Conservation (phyloP, 2,113 vertebrate genomes). For the Cheilinus undulatus region DNA sequence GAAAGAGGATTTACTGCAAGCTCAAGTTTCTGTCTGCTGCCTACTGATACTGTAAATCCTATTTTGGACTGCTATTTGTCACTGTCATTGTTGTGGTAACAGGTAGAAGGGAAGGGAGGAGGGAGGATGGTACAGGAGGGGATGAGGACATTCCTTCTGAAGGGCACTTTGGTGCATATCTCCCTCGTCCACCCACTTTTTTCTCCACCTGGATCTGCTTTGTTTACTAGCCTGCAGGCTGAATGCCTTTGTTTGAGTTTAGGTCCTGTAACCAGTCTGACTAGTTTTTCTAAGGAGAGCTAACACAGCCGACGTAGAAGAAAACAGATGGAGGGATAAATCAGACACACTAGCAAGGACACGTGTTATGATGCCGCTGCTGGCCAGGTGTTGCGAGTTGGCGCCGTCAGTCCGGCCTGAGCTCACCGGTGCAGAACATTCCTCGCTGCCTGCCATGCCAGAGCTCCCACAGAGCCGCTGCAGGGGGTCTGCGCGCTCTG, state of each 20-base stretch:
- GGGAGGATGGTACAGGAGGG: background rate
- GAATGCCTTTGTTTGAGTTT: slow-evolving; percentile 47
- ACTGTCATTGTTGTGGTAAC: slow-evolving; percentile 74
- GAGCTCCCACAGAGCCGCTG: slow-evolving; percentile 27
- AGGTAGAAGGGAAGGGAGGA: slow-evolving; percentile 46
- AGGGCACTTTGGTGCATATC: slow-evolving; percentile 48
- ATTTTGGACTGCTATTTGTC: slow-evolving; percentile 68
- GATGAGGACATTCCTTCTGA: slow-evolving; percentile 55
- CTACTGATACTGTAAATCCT: slow-evolving; percentile 67
- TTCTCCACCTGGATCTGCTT: background rate
- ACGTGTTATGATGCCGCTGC: slow-evolving; percentile 13
- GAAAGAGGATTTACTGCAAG: slow-evolving; percentile 68
- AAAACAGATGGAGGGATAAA: slow-evolving; percentile 31
- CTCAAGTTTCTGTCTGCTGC: slow-evolving; percentile 50
- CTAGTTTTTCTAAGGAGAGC: slow-evolving; percentile 55
- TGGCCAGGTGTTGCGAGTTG: slow-evolving; percentile 45
- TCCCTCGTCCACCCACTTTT: background rate
- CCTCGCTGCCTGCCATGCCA: slow-evolving; percentile 8
- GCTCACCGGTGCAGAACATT: slow-evolving; percentile 5
- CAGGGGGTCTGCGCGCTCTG: slow-evolving; percentile 35
- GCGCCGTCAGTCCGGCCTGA: slow-evolving; percentile 17
- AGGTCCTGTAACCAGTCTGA: slow-evolving; percentile 68
- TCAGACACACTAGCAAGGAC: slow-evolving; percentile 25
- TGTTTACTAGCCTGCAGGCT: slow-evolving; percentile 36
- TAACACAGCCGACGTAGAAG: background rate